These are phyloP conservation scores for Entomobrya multifasciata DNA, from an alignment of 2,888 invertebrate species.

Conservation along the genomic window DNA sequence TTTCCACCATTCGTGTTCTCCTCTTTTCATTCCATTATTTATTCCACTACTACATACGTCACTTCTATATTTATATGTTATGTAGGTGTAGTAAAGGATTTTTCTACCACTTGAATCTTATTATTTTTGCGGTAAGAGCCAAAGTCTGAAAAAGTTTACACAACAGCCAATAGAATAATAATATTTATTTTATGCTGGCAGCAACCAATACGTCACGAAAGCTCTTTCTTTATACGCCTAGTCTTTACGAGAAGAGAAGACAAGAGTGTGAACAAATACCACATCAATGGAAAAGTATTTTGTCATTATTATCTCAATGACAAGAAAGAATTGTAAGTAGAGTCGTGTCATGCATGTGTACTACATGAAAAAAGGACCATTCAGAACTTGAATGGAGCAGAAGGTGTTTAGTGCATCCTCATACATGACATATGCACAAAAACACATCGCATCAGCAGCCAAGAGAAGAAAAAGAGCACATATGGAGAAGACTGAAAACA, in stretches of 20 bases:
- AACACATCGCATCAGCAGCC: slow-evolving; percentile 40
- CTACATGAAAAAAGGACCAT: slow-evolving; percentile 24
- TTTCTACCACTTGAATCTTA: slow-evolving; percentile 32
- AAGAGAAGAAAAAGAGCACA: slow-evolving; percentile 39
- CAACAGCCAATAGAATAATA: not conserved
- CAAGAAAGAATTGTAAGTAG: slow-evolving; percentile 45
- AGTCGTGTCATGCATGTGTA: slow-evolving; percentile 53
- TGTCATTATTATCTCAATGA: slow-evolving; percentile 71
- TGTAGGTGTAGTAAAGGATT: slow-evolving; percentile 11
- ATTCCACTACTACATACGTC: not conserved
- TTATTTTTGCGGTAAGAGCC: slow-evolving; percentile 27
- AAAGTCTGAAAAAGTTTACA: not conserved
- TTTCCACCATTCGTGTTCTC: slow-evolving; percentile 43
- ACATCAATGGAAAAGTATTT: slow-evolving; percentile 64
- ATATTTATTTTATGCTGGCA: not conserved
- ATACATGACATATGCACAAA: slow-evolving; percentile 52
- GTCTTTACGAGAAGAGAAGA: not conserved
- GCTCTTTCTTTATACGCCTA: not conserved
- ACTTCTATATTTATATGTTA: too few species aligned
- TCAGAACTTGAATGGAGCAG: not conserved
- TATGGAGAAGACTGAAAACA: not conserved
- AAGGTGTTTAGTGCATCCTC: slow-evolving; percentile 25
- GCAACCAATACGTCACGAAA: not conserved
- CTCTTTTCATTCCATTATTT: slow-evolving; percentile 19
- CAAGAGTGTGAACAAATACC: slow-evolving; percentile 55